Evolutionary conservation across 53 echinoderm and acorn worm genomes (phyloP).

Genomic region (Luidia sarsii): DNA sequence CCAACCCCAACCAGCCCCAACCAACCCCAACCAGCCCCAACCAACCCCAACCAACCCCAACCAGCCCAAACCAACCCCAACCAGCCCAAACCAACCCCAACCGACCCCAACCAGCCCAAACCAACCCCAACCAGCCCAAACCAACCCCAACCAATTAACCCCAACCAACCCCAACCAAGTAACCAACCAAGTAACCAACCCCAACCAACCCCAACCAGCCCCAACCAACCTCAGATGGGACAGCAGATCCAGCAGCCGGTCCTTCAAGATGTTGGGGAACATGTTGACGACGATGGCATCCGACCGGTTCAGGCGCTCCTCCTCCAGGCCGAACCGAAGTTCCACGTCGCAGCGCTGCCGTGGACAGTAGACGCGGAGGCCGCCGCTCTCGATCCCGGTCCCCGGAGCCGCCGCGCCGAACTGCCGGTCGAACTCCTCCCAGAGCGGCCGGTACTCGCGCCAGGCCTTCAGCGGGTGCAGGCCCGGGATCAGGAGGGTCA

Average conservation of each 20-base stretch:
- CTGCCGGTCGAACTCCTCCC: slow-evolving; percentile 38
- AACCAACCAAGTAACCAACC: too few relatives aligned
- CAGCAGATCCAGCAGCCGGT: slow-evolving; percentile 39
- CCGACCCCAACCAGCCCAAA: too few relatives aligned
- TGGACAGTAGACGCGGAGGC: slow-evolving; percentile 70
- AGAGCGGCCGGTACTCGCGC: slow-evolving; percentile 70
- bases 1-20: too few relatives aligned
- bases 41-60: too few relatives aligned
- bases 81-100: too few relatives aligned
- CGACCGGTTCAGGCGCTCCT: slow-evolving; percentile 55
- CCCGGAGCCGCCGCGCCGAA: background rate
- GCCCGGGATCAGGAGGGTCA: slow-evolving; percentile 65
- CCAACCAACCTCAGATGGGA: slow-evolving; percentile 31
- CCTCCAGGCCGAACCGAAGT: slow-evolving; percentile 54
- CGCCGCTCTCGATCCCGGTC: slow-evolving; percentile 37
- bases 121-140: too few relatives aligned
- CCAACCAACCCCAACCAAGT: too few relatives aligned
- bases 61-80: too few relatives aligned
- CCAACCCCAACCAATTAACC: too few relatives aligned
- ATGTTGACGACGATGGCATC: slow-evolving; percentile 80
- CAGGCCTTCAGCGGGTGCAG: slow-evolving; percentile 70
- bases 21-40: too few relatives aligned
- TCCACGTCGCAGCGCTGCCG: slow-evolving; percentile 69
- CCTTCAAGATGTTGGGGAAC: slow-evolving; percentile 67
- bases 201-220: too few relatives aligned